A percentile compares a stretch with the other conserved stretches of the same genome.
These are phyloP conservation scores for Eupithecia subfuscata DNA, from an alignment of 2,888 invertebrate species.

Conservation along the genomic window DNA sequence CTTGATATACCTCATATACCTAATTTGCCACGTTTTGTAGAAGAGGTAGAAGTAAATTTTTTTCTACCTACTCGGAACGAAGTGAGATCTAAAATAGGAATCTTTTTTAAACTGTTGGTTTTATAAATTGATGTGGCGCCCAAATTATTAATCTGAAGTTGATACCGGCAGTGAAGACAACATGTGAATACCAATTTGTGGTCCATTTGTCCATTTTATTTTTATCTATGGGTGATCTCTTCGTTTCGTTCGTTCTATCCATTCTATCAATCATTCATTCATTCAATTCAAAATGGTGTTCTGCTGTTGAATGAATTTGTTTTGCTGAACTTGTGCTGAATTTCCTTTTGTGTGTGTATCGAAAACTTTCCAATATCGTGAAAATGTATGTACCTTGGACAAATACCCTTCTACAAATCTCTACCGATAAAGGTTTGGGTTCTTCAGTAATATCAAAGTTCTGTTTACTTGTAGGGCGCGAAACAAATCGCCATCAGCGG, in stretches of 20 bases:
- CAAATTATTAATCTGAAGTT: neutral
- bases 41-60: neutral
- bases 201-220: neutral
- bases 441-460: conserved; percentile 11
- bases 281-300: conserved; percentile 27
- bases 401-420: neutral
- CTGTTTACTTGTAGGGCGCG: conserved; percentile 85
- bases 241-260: neutral
- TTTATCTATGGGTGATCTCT: neutral
- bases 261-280: neutral
- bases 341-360: conserved; percentile 1
- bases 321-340: neutral
- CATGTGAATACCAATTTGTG: neutral
- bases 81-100: too few relatives aligned
- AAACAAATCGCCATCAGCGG: conserved; percentile 88
- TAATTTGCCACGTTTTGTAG: neutral
- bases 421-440: neutral
- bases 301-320: neutral
- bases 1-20: neutral
- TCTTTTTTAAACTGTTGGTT: too few relatives aligned
- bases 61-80: neutral
- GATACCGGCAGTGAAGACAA: neutral
- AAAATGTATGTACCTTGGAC: conserved; percentile 31
- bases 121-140: too few relatives aligned
- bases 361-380: conserved; percentile 11